Percentiles rank a stretch among this genome's conserved stretches.
Evolutionary conservation across 2,113 vertebrate species (phyloP).

Genomic region (Xenopus borealis): DNA sequence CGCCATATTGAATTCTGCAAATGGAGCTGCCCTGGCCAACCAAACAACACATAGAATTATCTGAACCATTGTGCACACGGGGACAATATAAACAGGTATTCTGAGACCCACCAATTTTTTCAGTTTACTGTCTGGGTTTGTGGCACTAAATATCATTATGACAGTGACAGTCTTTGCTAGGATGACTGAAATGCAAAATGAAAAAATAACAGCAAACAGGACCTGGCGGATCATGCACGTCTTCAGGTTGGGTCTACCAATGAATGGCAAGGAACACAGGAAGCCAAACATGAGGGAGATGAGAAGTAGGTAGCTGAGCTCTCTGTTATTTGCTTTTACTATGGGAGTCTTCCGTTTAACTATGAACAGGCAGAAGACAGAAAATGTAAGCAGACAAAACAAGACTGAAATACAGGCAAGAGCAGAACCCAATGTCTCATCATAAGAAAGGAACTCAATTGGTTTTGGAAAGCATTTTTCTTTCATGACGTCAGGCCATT

Average conservation of each 20-base stretch:
- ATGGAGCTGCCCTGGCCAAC: constrained; percentile 39
- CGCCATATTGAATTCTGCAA: constrained; percentile 26
- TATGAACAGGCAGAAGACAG: constrained; percentile 19
- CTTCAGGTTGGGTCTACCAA: constrained; percentile 7
- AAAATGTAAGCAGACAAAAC: constrained; percentile 10
- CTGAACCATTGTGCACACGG: constrained; percentile 25
- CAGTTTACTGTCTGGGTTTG: constrained; percentile 27
- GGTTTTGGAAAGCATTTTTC: constrained; percentile 14
- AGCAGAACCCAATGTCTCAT: constrained; percentile 9
- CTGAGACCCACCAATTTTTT: constrained; percentile 24
- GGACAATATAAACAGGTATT: constrained; percentile 43
- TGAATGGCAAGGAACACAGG: constrained; percentile 29
- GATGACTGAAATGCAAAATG: constrained; percentile 27
- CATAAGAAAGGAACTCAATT: constrained; percentile 26
- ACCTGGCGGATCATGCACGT: constrained; percentile 31
- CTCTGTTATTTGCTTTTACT: constrained; percentile 32
- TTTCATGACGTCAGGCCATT: constrained; percentile 15
- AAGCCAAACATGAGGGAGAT: constrained; percentile 39
- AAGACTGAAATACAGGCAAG: constrained; percentile 15
- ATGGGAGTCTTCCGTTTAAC: constrained; percentile 19
- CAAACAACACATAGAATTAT: constrained; percentile 42
- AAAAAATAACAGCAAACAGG: constrained; percentile 23
- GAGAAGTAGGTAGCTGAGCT: constrained; percentile 37
- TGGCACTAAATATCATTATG: constrained; percentile 36
- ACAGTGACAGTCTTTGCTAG: constrained; percentile 39